A percentile compares a stretch with the other conserved stretches of the same genome.
Conservation (phyloP, 2,888 invertebrate genomes). For the Synergus umbraculus region DNA sequence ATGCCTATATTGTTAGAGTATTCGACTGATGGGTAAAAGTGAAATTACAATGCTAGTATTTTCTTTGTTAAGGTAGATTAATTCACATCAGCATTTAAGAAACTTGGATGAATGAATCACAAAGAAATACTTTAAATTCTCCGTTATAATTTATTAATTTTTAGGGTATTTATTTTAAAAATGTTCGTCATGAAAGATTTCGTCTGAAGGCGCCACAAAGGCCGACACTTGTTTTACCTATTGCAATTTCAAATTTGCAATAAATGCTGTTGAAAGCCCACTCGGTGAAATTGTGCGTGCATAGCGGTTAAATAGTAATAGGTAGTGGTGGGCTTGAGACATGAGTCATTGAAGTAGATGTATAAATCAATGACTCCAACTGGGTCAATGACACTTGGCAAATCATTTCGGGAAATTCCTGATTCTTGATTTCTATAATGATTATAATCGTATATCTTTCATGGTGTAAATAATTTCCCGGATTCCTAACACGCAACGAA, state of each 20-base stretch:
- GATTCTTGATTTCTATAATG: background rate
- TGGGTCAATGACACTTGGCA: slow-evolving; percentile 33
- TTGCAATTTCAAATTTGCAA: background rate
- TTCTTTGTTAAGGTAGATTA: slow-evolving; percentile 5
- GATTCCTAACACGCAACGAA: background rate
- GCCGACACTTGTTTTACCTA: background rate
- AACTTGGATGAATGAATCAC: background rate
- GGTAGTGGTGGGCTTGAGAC: slow-evolving; percentile 21
- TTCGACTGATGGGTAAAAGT: slow-evolving; percentile 24
- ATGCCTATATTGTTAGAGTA: slow-evolving; percentile 18
- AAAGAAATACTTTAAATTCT: background rate
- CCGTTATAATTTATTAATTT: background rate
- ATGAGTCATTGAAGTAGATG: slow-evolving; percentile 26
- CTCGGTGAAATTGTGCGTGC: slow-evolving; percentile 20
- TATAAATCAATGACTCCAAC: slow-evolving; percentile 17
- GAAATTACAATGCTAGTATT: slow-evolving; percentile 2
- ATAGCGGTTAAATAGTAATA: slow-evolving; percentile 12
- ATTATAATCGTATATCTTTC: background rate
- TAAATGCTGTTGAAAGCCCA: background rate
- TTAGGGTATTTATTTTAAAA: background rate
- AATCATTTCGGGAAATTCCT: background rate
- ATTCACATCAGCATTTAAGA: slow-evolving; percentile 33
- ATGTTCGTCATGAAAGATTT: no score
- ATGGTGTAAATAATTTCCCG: background rate
- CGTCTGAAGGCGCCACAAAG: no score